These are phyloP conservation scores for Neuroterus valhalla DNA, from an alignment of 1,140 invertebrate genomes.

Conservation along the genomic window DNA sequence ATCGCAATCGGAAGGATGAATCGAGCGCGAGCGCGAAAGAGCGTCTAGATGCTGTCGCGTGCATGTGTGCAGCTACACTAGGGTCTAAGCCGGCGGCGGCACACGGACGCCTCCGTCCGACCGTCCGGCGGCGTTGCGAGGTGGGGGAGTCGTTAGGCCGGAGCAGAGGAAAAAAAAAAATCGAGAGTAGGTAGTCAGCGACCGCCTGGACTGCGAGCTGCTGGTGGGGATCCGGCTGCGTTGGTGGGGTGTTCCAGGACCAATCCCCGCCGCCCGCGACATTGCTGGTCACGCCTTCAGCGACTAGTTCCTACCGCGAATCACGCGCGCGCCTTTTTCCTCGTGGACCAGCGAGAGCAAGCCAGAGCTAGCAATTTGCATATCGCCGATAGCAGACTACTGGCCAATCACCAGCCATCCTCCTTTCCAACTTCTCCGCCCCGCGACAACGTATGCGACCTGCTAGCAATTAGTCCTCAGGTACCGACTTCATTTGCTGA, in stretches of 20 bases:
- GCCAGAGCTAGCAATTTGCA: conserved; percentile 57
- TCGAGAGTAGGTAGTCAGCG: conserved; percentile 54
- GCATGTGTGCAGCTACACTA: conserved; percentile 74
- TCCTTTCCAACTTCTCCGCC: conserved; percentile 15
- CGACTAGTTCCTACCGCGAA: conserved; percentile 53
- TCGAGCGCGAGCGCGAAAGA: conserved; percentile 55
- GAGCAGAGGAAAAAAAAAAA: conserved; percentile 52
- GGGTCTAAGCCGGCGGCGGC: conserved; percentile 54
- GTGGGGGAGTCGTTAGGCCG: conserved; percentile 62
- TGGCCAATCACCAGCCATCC: conserved; percentile 55
- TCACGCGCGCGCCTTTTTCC: conserved; percentile 59
- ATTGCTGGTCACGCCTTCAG: conserved; percentile 53
- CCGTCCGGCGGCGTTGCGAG: conserved; percentile 51
- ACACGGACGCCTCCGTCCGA: conserved; percentile 59
- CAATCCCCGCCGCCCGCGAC: conserved; percentile 56
- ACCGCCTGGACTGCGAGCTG: conserved; percentile 54
- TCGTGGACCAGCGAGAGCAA: conserved; percentile 54
- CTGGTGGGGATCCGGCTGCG: conserved; percentile 53
- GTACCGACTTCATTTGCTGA: not conserved
- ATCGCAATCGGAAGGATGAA: conserved; percentile 57
- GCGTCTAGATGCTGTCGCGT: conserved; percentile 73
- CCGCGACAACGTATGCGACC: not conserved
- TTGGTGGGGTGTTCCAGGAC: conserved; percentile 53
- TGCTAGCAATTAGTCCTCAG: conserved; percentile 4
- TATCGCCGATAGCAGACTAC: conserved; percentile 58